phyloP scores from a whole-genome alignment of 2,113 vertebrate species.

The Andinoacara biseriatus region DNA sequence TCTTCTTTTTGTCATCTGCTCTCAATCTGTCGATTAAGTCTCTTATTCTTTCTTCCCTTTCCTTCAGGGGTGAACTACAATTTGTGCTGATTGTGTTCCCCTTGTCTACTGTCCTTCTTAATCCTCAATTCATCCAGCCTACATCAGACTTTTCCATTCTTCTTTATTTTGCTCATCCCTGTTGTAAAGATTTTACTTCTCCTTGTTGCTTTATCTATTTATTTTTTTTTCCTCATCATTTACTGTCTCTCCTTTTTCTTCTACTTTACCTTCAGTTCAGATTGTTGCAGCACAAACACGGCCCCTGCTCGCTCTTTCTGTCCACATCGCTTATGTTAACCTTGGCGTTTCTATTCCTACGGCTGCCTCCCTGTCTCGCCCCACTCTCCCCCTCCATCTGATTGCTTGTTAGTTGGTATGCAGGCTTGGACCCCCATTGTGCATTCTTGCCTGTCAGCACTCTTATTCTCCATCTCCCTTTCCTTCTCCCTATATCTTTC shows the following conservation, averaged over 20 bases:
- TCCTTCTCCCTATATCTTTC: conserved; percentile 12
- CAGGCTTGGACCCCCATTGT: conserved; percentile 70
- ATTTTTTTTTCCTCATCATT: not conserved
- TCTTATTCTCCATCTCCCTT: conserved; percentile 60
- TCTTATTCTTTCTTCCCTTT: not conserved
- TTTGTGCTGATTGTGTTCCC: conserved; percentile 2
- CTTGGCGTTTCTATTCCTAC: conserved; percentile 47
- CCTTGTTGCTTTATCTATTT: not conserved
- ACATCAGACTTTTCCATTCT: conserved; percentile 17
- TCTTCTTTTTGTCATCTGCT: conserved; percentile 23
- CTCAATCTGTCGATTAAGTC: conserved; percentile 15
- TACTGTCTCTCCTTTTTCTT: not conserved
- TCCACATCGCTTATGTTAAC: conserved; percentile 46
- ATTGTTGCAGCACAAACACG: conserved; percentile 9
- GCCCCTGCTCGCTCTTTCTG: not conserved
- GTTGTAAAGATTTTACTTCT: conserved; percentile 8
- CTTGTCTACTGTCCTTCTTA: conserved; percentile 13
- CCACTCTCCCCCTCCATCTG: conserved; percentile 57
- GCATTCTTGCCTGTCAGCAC: conserved; percentile 74
- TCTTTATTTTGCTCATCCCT: not conserved
- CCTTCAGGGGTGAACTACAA: conserved; percentile 5
- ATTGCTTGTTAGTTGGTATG: conserved; percentile 76
- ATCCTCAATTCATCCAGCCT: not conserved
- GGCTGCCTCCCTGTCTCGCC: conserved; percentile 27
- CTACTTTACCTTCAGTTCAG: conserved; percentile 8